Evolutionary conservation across 1,140 invertebrate genomes (phyloP), one percentile per base, ranked within the genome.

Genomic region (Trichomalopsis sarcophagae): DNA sequence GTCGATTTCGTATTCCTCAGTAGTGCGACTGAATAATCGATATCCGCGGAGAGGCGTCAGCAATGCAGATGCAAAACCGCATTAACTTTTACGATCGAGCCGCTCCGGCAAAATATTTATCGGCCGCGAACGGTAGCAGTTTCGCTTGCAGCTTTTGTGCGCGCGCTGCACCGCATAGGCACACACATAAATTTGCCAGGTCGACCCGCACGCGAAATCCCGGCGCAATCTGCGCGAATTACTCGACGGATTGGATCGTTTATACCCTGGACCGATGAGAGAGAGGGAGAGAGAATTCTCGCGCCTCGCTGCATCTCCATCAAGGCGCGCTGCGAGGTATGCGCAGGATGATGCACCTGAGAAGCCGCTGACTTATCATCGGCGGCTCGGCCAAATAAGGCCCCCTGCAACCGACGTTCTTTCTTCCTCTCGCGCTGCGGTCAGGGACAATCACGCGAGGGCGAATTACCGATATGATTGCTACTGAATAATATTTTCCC

Each of bases 401-500:
- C 86, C 68, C 80, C 11, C 62, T 11, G 17, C 66, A n/a, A 40
- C 10, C 21, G 33, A 14, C 11, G 9, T 76, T 7, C 55, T 17
- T 17, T 17, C 55, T 50, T 17, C 14, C 47, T 50, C 86, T 88
- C 86, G 85, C 77, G 82, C 90, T 93, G 92, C 91, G 92, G 92
- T 93, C 92, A 93, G 91, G 91, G 91, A 92, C 92, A 93, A 93
- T 93, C 92, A 93, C 88, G 89, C 87, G 89, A 50, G 73, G 21
- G 85, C 88, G 90, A 93, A 93, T 93, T 92, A 93, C 92, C 92
- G 90, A 93, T 93, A 93, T 93, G 92, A 93, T 93, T 93, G 92
- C 92, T 92, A 93, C 92, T 92, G 92, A 93, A 92, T 86, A 86
- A 91, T 91, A 91, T 91, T 90, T 89, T 33, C 86, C 30, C 85